Evolutionary conservation across 2,113 vertebrate species (phyloP), one percentile per base, ranked within the genome.

Genomic region (Lophotis ruficrista): DNA sequence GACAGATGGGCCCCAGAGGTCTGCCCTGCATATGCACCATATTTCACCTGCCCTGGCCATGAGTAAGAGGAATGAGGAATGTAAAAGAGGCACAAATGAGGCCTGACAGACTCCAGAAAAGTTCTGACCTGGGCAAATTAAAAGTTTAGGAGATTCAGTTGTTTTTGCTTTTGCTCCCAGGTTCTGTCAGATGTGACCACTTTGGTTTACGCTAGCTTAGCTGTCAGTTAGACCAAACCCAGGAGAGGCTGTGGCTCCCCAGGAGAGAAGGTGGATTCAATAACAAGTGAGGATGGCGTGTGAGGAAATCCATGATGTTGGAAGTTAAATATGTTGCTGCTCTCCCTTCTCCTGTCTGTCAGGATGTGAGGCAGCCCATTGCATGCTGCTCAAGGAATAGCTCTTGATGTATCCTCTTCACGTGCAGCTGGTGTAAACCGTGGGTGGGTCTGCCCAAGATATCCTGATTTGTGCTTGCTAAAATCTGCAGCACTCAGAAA

Each of bases 221-320:
- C 48, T 35, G 4, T 31, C 33, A 61, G 38, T 37, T 30, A 92
- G 38, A 64, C 24, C 58, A 72, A 81, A 45, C 7, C 12, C 45
- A 43, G 54, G 33, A 64, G 72, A 33, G 48, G 35, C 83, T 73
- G 41, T 48, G 56, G 43, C 60, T 53, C 48, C 54, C 25, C 21
- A 41, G 47, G 10, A 84, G 64, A n/a, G 64, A 71, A 47, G 25
- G 4, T 35, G 21, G 15, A 35, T 48, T 77, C 53, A 65, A 5
- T 17, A 70, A 60, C 53, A 51, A 24, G 14, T 7, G 18, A 79
- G 27, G n/a, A 50, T 2, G 2, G 7, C 45, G 12, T 1, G 0
- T 16, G 25, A 80, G 69, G n/a, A 87, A 81, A 70, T 75, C 31
- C 22, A 1, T 60, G 14, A 7, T n/a, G 5, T 5, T 86, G 37